Conservation (phyloP, 2,888 invertebrate genomes). For the Eupeodes luniger region DNA sequence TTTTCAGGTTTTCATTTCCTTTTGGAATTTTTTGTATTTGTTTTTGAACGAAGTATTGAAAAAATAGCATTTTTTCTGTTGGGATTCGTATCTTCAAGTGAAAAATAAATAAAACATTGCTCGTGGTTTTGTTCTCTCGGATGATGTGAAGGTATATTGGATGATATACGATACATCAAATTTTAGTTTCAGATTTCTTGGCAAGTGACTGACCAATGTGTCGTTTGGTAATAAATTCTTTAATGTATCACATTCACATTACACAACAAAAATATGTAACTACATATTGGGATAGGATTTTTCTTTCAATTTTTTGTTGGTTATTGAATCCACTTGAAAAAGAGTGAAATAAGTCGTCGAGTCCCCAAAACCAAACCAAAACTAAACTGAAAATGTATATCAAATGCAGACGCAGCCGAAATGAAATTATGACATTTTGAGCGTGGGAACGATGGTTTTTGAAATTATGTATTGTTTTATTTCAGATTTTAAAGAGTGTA, state of each 20-base stretch:
- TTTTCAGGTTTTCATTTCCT: slow-evolving; percentile 73
- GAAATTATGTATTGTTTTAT: slow-evolving; percentile 22
- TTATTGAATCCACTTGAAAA: slow-evolving; percentile 57
- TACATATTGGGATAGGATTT: neutral
- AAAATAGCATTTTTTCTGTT: slow-evolving; percentile 31
- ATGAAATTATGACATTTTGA: slow-evolving; percentile 61
- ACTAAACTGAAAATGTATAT: slow-evolving; percentile 37
- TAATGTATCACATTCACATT: slow-evolving; percentile 42
- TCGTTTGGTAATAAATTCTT: slow-evolving; percentile 61
- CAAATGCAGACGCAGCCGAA: slow-evolving; percentile 51
- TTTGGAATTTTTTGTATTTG: slow-evolving; percentile 49
- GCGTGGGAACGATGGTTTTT: slow-evolving; percentile 65
- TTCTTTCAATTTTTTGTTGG: neutral
- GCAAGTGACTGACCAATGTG: slow-evolving; percentile 72
- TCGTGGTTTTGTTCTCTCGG: slow-evolving; percentile 55
- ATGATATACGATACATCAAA: slow-evolving; percentile 51
- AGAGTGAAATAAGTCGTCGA: slow-evolving; percentile 51
- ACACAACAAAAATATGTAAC: neutral
- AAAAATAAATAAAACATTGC: slow-evolving; percentile 32
- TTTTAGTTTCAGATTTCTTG: slow-evolving; percentile 73
- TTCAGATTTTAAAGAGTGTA: slow-evolving; percentile 19
- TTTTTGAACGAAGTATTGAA: neutral
- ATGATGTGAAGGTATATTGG: slow-evolving; percentile 4
- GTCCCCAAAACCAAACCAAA: slow-evolving; percentile 32
- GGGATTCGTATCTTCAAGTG: slow-evolving; percentile 25